These are phyloP conservation scores for Synanthedon andrenaeformis DNA, from an alignment of 2,888 invertebrate species.

Conservation along the genomic window DNA sequence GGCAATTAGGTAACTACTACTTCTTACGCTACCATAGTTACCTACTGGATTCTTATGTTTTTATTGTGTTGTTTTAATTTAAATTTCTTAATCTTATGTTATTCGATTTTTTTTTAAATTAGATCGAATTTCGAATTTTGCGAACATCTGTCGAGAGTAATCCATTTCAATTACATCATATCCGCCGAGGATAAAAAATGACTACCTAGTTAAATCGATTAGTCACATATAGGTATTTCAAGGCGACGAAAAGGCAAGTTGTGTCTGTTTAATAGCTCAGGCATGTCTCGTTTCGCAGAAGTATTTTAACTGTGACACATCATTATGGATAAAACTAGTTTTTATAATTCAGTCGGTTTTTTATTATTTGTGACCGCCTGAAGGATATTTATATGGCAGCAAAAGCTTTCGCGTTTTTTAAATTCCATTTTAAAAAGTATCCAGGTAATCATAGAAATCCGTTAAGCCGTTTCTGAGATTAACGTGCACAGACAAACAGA, in stretches of 20 bases:
- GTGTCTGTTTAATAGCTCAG: conserved; percentile 20
- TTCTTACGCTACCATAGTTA: too few species aligned
- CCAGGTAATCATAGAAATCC: too few species aligned
- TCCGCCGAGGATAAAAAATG: conserved; percentile 32
- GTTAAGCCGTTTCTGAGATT: too few species aligned
- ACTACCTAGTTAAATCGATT: conserved; percentile 17
- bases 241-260: conserved; percentile 28
- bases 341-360: not conserved
- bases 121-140: too few species aligned
- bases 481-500: too few species aligned
- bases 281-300: conserved; percentile 26
- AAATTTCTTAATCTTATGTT: too few species aligned
- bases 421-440: too few species aligned
- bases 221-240: conserved; percentile 38
- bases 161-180: conserved; percentile 1
- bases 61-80: too few species aligned
- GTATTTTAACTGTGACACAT: not conserved
- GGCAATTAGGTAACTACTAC: too few species aligned
- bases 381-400: not conserved
- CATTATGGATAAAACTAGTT: not conserved
- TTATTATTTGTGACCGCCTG: not conserved
- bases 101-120: too few species aligned
- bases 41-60: too few species aligned
- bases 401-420: not conserved
- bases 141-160: too few species aligned